Evolutionary conservation across 2,113 vertebrate genomes (phyloP).

Genomic region (Cricetomys ansorgei): DNA sequence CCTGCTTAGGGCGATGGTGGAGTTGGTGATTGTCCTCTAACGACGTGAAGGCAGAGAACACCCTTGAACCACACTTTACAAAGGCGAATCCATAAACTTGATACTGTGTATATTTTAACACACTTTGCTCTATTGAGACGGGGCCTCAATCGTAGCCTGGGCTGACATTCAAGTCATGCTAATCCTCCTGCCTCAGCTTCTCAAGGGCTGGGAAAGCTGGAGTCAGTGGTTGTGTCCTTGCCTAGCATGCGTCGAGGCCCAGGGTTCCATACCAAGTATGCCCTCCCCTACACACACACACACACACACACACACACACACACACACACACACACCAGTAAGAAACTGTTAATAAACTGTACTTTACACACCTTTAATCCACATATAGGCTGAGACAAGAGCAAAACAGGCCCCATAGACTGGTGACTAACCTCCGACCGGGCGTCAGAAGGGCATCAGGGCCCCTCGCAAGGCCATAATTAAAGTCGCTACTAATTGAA

Average conservation of each 20-base stretch:
- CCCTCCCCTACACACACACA: no score
- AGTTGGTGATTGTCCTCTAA: accelerated
- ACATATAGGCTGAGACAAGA: neutral
- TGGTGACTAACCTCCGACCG: neutral
- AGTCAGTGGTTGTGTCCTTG: no score
- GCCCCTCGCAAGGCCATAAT: constrained; percentile 37
- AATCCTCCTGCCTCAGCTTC: neutral
- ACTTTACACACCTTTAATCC: neutral
- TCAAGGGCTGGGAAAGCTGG: neutral
- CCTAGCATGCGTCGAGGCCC: neutral
- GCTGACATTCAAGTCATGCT: neutral
- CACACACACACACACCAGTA: neutral
- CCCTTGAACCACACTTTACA: neutral
- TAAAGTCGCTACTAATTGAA: constrained; percentile 69
- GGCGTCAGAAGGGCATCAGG: neutral
- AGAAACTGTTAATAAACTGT: neutral
- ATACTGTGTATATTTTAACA: neutral
- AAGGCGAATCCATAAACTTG: no score
- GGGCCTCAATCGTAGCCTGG: neutral
- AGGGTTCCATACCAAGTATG: no score
- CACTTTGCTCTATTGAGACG: neutral
- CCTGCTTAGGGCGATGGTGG: neutral
- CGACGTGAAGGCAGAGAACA: neutral
- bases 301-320: no score
- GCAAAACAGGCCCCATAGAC: neutral